Conservation (phyloP, 1,140 invertebrate species). For the Hesperophylax magnus region DNA sequence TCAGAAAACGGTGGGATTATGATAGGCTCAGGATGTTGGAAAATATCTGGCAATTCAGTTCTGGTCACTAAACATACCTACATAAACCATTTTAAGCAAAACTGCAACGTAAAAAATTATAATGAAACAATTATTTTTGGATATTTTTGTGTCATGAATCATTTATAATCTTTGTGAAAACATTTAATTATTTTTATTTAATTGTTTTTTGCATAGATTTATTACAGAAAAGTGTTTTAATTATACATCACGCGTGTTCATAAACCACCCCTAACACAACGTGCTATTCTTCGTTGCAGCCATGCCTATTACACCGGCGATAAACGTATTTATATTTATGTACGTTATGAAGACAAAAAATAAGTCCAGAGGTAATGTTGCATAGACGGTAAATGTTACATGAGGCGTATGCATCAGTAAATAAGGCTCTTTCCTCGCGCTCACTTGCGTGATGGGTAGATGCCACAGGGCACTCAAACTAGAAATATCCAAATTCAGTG, state of each 20-base stretch:
- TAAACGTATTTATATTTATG: constrained; percentile 34
- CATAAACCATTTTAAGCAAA: not conserved
- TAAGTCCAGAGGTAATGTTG: constrained; percentile 29
- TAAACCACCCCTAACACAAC: not conserved
- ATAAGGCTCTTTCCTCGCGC: constrained; percentile 41
- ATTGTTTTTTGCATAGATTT: too few relatives aligned
- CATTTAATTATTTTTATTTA: too few relatives aligned
- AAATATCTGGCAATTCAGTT: too few relatives aligned
- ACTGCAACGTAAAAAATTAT: not conserved
- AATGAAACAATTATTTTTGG: too few relatives aligned
- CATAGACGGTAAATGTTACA: constrained; percentile 38
- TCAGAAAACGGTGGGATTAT: too few relatives aligned
- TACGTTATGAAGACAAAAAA: constrained; percentile 30
- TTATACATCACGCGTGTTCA: not conserved
- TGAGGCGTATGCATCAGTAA: constrained; percentile 34
- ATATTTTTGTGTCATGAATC: too few relatives aligned
- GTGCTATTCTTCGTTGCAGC: not conserved
- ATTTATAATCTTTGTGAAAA: too few relatives aligned
- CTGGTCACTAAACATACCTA: not conserved
- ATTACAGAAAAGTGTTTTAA: not conserved
- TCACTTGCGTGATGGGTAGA: constrained; percentile 27
- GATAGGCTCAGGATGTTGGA: too few relatives aligned
- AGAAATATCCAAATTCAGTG: too few relatives aligned
- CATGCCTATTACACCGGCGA: not conserved
- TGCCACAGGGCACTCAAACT: not conserved